Evolutionary conservation across 2,113 vertebrate species (phyloP).

Genomic region (Aspidoscelis tigris): DNA sequence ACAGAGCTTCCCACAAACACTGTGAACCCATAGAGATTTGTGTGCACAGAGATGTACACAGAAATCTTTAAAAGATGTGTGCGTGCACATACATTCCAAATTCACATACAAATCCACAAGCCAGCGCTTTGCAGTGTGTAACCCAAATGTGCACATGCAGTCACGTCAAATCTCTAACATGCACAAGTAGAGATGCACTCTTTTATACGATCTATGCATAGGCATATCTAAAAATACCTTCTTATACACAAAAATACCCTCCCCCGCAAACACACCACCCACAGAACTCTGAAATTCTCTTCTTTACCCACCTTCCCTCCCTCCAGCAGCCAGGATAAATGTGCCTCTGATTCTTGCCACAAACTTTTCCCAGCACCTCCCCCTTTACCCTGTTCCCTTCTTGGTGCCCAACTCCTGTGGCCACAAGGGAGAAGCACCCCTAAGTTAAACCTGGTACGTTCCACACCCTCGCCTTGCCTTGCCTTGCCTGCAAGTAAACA

Average conservation of each 20-base stretch:
- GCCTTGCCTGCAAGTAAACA: background rate
- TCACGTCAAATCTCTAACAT: background rate
- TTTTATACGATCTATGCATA: background rate
- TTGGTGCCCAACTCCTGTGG: background rate
- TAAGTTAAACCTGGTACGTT: background rate
- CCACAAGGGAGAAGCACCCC: background rate
- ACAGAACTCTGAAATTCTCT: background rate
- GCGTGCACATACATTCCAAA: background rate
- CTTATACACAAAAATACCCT: background rate
- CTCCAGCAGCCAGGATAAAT: background rate
- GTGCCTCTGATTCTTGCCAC: background rate
- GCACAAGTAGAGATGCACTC: background rate
- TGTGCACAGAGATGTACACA: background rate
- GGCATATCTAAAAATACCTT: background rate
- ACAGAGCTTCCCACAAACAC: background rate
- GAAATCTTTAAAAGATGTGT: background rate
- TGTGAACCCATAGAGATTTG: background rate
- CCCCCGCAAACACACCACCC: background rate
- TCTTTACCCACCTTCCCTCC: background rate
- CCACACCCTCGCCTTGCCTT: background rate
- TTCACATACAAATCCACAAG: background rate
- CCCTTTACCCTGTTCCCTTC: background rate
- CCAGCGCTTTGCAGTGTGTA: background rate
- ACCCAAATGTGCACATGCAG: background rate
- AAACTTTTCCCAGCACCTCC: constrained; percentile 23